A percentile compares a stretch with the other conserved stretches of the same genome.
phyloP scores from a whole-genome alignment of 2,113 vertebrate species.

The Lampris incognitus region DNA sequence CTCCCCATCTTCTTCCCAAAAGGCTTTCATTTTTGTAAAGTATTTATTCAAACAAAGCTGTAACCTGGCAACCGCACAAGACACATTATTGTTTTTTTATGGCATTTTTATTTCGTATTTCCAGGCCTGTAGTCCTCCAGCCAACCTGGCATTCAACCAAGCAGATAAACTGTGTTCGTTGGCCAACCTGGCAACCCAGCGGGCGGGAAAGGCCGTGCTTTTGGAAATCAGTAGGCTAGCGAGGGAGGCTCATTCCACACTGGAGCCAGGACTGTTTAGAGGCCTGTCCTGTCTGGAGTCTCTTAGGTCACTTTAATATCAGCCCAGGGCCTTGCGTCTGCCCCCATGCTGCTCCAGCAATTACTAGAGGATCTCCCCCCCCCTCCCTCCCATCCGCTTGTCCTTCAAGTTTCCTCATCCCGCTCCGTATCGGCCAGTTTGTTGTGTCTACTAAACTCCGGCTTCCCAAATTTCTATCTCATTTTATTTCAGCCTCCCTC shows the following conservation, averaged over 20 bases:
- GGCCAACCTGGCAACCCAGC: constrained; percentile 15
- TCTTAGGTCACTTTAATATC: constrained; percentile 78
- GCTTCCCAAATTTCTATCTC: constrained; percentile 40
- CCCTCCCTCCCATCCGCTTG: constrained; percentile 17
- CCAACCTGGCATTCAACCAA: not conserved
- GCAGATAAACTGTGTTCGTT: not conserved
- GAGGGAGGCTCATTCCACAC: constrained; percentile 74
- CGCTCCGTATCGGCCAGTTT: constrained; percentile 31
- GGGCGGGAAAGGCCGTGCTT: constrained; percentile 20
- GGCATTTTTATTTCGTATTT: not conserved
- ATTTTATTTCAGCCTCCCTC: constrained; percentile 69
- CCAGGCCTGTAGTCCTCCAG: not conserved
- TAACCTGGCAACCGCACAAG: not conserved
- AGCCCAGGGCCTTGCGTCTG: constrained; percentile 58
- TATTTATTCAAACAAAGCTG: not conserved
- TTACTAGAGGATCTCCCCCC: constrained; percentile 62
- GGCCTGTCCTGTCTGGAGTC: constrained; percentile 72
- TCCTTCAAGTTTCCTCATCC: constrained; percentile 23
- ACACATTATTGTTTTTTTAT: not conserved
- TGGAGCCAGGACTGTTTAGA: constrained; percentile 75
- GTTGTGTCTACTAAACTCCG: constrained; percentile 34
- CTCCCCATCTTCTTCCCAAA: no score
- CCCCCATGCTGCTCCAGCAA: constrained; percentile 65
- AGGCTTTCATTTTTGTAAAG: no score
- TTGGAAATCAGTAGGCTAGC: constrained; percentile 21